Conservation (phyloP, 1,140 invertebrate genomes). For the Drosophila suzukii region DNA sequence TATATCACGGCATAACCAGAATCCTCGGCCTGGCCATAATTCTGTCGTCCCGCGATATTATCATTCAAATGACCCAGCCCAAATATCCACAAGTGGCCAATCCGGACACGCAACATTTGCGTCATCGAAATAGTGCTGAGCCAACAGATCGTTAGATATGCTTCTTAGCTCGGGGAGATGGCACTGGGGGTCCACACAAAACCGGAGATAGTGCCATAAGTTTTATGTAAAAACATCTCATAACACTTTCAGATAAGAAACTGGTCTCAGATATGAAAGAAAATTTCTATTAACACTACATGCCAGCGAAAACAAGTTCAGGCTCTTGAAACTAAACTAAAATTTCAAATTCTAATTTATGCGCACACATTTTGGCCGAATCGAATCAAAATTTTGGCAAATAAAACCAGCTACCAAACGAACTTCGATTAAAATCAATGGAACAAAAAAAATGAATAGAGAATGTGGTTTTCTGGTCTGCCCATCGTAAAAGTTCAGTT, state of each 20-base stretch:
- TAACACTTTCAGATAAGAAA: constrained; percentile 52
- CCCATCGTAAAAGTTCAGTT: constrained; percentile 49
- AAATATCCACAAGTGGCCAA: constrained; percentile 31
- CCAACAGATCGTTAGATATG: constrained; percentile 41
- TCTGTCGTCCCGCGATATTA: constrained; percentile 47
- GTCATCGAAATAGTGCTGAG: constrained; percentile 64
- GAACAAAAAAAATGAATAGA: constrained; percentile 29
- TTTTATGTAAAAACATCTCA: constrained; percentile 67
- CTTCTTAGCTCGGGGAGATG: constrained; percentile 7
- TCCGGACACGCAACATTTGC: constrained; percentile 49
- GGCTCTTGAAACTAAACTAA: constrained; percentile 39
- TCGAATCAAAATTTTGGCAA: constrained; percentile 42
- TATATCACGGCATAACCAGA: constrained; percentile 49
- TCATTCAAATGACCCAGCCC: constrained; percentile 59
- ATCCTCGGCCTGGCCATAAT: constrained; percentile 35
- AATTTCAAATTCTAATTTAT: constrained; percentile 60
- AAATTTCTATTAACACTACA: constrained; percentile 66
- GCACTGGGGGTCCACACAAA: neutral
- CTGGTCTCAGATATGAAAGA: constrained; percentile 52
- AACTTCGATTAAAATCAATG: constrained; percentile 43
- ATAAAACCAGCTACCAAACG: constrained; percentile 63
- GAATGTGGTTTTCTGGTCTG: constrained; percentile 33
- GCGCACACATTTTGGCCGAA: constrained; percentile 47
- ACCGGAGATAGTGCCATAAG: constrained; percentile 43
- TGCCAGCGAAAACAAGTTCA: constrained; percentile 15